Evolutionary conservation across 2,888 invertebrate genomes (phyloP).

Genomic region (Pollenia amentaria): DNA sequence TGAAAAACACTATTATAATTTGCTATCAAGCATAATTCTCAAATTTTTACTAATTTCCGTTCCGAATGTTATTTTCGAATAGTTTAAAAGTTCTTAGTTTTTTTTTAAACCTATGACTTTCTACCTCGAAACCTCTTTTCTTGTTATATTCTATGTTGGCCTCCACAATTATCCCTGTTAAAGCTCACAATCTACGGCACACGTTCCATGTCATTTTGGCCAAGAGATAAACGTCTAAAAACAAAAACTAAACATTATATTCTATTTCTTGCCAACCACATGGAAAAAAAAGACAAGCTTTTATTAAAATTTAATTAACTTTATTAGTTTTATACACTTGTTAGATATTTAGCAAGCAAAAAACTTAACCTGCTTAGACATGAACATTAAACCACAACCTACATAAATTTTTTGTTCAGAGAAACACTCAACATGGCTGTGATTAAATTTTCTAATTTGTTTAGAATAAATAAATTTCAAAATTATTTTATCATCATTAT

Average conservation of each 20-base stretch:
- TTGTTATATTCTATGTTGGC: constrained; percentile 23
- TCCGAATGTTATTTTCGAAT: no score
- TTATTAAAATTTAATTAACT: constrained; percentile 66
- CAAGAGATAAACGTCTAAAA: constrained; percentile 3
- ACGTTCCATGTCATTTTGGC: constrained; percentile 61
- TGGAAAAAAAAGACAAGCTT: constrained; percentile 7
- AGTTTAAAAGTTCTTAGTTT: no score
- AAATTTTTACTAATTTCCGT: no score
- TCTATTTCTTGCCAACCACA: neutral
- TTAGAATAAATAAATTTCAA: constrained; percentile 10
- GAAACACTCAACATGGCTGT: constrained; percentile 11
- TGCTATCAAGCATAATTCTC: no score
- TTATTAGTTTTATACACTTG: constrained; percentile 54
- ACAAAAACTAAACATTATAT: constrained; percentile 10
- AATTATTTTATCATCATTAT: constrained; percentile 22
- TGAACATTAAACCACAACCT: constrained; percentile 28
- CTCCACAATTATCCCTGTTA: constrained; percentile 5
- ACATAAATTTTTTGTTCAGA: constrained; percentile 1
- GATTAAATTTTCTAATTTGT: constrained; percentile 39
- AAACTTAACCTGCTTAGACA: constrained; percentile 14
- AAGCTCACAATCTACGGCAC: constrained; percentile 49
- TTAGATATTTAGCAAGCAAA: constrained; percentile 20
- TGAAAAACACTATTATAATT: no score
- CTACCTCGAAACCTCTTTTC: neutral
- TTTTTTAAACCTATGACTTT: no score